phyloP scores from a whole-genome alignment of 2,888 invertebrate species.

The Drosophila mayaguana region DNA sequence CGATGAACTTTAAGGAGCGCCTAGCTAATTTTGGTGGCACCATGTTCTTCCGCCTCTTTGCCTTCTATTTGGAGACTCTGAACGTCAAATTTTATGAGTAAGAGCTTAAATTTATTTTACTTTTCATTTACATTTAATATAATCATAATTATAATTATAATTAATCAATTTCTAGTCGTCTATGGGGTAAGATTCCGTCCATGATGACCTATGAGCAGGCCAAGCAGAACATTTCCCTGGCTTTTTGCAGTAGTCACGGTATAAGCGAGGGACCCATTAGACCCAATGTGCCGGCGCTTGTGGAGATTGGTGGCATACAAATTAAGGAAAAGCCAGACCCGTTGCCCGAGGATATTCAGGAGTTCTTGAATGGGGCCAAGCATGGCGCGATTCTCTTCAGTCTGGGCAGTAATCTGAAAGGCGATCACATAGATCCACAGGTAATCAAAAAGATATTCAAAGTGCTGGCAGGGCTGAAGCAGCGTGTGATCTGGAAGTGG shows the following conservation, averaged over 20 bases:
- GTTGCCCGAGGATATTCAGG: slow-evolving; percentile 83
- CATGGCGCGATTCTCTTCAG: slow-evolving; percentile 86
- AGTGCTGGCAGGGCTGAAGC: slow-evolving; percentile 87
- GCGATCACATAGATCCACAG: slow-evolving; percentile 85
- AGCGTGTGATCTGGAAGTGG: slow-evolving; percentile 90
- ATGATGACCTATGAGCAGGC: slow-evolving; percentile 73
- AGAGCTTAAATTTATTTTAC: slow-evolving; percentile 24
- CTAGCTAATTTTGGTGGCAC: slow-evolving; percentile 56
- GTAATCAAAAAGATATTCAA: slow-evolving; percentile 86
- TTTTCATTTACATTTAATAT: not conserved
- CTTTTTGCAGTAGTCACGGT: slow-evolving; percentile 78
- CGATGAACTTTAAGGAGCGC: slow-evolving; percentile 68
- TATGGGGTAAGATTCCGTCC: slow-evolving; percentile 44
- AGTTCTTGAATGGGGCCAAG: slow-evolving; percentile 80
- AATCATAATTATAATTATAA: no score
- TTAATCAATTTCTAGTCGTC: slow-evolving; percentile 25
- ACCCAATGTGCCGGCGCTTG: slow-evolving; percentile 80
- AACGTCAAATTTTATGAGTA: slow-evolving; percentile 66
- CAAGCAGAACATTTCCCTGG: slow-evolving; percentile 79
- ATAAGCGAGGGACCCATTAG: slow-evolving; percentile 81
- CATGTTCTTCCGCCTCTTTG: slow-evolving; percentile 32
- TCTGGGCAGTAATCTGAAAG: slow-evolving; percentile 85
- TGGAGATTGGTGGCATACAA: slow-evolving; percentile 84
- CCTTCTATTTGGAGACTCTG: slow-evolving; percentile 23
- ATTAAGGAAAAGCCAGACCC: slow-evolving; percentile 79